Evolutionary conservation across 1,140 invertebrate genomes (phyloP).

Genomic region (Ctenoplectra terminalis): DNA sequence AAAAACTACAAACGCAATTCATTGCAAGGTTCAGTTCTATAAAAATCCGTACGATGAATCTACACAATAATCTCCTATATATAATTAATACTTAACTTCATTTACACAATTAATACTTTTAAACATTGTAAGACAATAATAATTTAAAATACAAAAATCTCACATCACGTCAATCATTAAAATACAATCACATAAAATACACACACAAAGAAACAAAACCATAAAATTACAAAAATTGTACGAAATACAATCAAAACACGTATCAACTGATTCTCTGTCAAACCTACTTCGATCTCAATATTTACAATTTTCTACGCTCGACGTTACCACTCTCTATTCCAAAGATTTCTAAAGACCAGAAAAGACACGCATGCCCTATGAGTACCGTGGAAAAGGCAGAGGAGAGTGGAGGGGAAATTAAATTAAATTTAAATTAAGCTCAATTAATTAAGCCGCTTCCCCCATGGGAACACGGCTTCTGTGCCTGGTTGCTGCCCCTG

Average conservation of each 20-base stretch:
- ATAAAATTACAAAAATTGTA: background rate
- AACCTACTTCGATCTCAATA: background rate
- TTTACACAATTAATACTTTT: no score
- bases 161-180: no score
- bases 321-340: background rate
- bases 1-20: no score
- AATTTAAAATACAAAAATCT: no score
- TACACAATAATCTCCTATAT: no score
- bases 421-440: conserved; percentile 80
- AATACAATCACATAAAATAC: background rate
- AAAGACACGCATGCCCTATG: conserved; percentile 24
- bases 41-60: no score
- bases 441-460: conserved; percentile 76
- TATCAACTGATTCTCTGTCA: no score
- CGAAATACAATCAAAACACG: background rate
- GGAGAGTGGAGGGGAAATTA: conserved; percentile 65
- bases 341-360: conserved; percentile 9
- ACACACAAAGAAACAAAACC: background rate
- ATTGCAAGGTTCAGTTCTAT: no score
- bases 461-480: conserved; percentile 71
- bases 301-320: background rate
- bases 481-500: conserved; percentile 60
- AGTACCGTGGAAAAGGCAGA: background rate
- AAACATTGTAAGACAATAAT: no score
- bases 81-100: no score